Evolutionary conservation across 2,888 invertebrate species (phyloP).

Genomic region (Acleris cristana): DNA sequence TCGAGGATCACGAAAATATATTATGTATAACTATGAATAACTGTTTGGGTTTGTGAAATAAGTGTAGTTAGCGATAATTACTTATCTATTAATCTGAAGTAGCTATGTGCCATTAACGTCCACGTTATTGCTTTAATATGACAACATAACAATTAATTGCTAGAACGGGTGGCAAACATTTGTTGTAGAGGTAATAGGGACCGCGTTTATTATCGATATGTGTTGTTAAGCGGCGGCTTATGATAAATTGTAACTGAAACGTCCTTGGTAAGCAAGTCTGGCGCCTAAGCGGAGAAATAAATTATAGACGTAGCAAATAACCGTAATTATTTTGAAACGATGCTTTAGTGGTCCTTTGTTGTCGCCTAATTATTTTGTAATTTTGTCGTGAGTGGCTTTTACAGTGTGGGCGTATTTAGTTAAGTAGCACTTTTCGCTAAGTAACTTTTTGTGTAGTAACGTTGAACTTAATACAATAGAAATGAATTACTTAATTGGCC

Average conservation of each 20-base stretch:
- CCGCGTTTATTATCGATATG: constrained; percentile 14
- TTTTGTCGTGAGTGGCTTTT: constrained; percentile 40
- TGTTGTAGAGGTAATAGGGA: constrained; percentile 11
- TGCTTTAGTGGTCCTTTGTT: constrained; percentile 40
- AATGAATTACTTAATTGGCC: too few species aligned
- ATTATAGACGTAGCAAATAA: constrained; percentile 33
- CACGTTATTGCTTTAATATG: constrained; percentile 21
- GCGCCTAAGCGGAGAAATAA: constrained; percentile 34
- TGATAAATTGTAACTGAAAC: constrained; percentile 24
- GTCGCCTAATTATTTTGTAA: constrained; percentile 41
- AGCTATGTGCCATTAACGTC: constrained; percentile 2
- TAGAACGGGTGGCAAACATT: constrained; percentile 22
- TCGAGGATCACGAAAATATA: not conserved
- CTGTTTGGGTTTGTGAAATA: not conserved
- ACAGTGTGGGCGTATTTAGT: constrained; percentile 21
- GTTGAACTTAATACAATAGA: constrained; percentile 1
- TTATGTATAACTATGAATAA: not conserved
- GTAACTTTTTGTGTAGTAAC: constrained; percentile 20
- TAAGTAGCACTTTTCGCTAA: constrained; percentile 18
- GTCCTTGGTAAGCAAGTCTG: constrained; percentile 15
- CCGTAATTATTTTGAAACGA: constrained; percentile 38
- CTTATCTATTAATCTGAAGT: constrained; percentile 12
- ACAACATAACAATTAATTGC: constrained; percentile 25
- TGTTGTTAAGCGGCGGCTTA: constrained; percentile 7
- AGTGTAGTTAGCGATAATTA: not conserved